phyloP scores from a whole-genome alignment of 2,113 vertebrate genomes.

The Mormoops blainvillei region DNA sequence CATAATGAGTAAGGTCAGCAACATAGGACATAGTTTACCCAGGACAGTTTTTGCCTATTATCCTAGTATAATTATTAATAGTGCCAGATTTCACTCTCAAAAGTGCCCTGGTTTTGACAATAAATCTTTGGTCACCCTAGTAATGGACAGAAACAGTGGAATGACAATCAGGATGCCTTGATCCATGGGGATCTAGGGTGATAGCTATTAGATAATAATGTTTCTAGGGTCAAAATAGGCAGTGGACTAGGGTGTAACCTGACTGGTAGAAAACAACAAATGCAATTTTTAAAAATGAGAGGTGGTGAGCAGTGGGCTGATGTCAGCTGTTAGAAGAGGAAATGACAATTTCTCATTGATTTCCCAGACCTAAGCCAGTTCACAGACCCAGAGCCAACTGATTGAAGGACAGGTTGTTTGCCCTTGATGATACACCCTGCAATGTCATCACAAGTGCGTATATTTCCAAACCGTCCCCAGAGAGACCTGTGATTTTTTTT shows the following conservation, averaged over 20 bases:
- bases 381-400: neutral
- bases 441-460: neutral
- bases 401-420: neutral
- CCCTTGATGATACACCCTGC: neutral
- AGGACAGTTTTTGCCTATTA: neutral
- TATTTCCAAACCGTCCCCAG: neutral
- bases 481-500: neutral
- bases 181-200: neutral
- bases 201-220: neutral
- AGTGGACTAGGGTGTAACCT: neutral
- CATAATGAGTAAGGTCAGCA: neutral
- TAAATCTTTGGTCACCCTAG: neutral
- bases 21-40: neutral
- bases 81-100: neutral
- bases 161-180: neutral
- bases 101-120: neutral
- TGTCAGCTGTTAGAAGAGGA: neutral
- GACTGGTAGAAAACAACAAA: conserved; percentile 4
- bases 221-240: neutral
- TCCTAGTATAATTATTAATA: neutral
- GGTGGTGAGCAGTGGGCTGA: neutral
- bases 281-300: neutral
- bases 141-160: neutral
- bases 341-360: neutral
- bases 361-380: neutral